Evolutionary conservation across 1,140 invertebrate genomes (phyloP), one percentile per base, ranked within the genome.

Genomic region (Hypsibius dujardini): DNA sequence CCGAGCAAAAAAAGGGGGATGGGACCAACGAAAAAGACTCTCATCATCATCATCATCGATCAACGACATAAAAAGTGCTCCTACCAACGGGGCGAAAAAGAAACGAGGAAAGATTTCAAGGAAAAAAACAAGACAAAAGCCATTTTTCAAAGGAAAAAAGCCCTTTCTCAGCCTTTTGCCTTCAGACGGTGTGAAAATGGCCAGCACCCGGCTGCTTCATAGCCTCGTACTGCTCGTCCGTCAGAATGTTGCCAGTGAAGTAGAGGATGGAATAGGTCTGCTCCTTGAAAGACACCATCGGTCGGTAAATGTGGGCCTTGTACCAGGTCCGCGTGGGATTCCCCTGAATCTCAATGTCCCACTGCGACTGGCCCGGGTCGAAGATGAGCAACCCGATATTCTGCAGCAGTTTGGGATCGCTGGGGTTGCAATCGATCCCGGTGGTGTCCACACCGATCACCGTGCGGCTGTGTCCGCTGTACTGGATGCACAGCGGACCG

Each of bases 341-440:
- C 42, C 3, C 62, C 42, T 3, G 62, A 7, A 14, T 3, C 62
- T 12, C 62, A 12, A 67, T 7, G 3, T 67, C 62, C 62, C 7
- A 7, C 42, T 7, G 62, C 42, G 62, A 14, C 62, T 14, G 3
- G 42, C 62, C 62, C 3, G 62, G 62, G 45, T 67, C 62, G 7
- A 67, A 67, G 62, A 67, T 67, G 12, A 67, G 42, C 62, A 67
- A 42, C 7, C 62, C 62, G 42, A 67, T 3, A 12, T 67, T 67
- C 62, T 7, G 62, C 42, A 3, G 7, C 42, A 14, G 12, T 67
- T 42, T 7, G 62, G 62, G 62, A 3, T 67, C n/a, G 7, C n/a
- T 56, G 7, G 7, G 7, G 50, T 56, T n/a, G n/a, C 7, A 7
- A 7, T 56, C 50, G n/a, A 7, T 14, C 3, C 62, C 62, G 62